Percentiles rank a stretch among this genome's conserved stretches.
Conservation (phyloP, 2,888 invertebrate species). For the Pachydiplax longipennis region DNA sequence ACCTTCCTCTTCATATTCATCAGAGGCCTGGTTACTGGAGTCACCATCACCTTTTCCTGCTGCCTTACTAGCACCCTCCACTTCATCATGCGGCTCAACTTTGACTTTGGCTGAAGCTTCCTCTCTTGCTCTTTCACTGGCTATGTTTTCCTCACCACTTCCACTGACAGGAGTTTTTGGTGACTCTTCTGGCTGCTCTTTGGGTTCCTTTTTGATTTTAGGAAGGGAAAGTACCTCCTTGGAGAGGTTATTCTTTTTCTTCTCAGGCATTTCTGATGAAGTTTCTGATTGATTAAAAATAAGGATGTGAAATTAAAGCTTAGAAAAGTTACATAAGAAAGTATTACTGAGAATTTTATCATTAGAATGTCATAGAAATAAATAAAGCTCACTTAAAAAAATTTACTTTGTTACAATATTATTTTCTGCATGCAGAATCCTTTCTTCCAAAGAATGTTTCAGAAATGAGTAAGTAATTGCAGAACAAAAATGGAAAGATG, state of each 20-base stretch:
- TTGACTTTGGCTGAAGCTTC: neutral
- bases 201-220: conserved; percentile 43
- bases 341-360: no score
- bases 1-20: conserved; percentile 24
- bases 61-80: neutral
- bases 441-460: no score
- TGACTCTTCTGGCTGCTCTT: conserved; percentile 47
- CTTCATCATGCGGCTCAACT: neutral
- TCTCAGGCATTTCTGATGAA: neutral
- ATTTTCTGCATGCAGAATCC: no score
- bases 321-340: no score
- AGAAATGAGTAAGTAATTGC: no score
- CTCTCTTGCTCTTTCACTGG: conserved; percentile 29
- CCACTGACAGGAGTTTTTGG: neutral
- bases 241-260: conserved; percentile 1
- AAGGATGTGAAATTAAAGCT: neutral
- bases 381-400: no score
- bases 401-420: no score
- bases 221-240: conserved; percentile 37
- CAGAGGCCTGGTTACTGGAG: conserved; percentile 15
- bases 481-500: no score
- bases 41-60: conserved; percentile 10
- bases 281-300: neutral
- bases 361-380: no score
- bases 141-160: conserved; percentile 49